These are phyloP conservation scores for Bos taurus DNA, from an alignment of 2,113 vertebrate genomes.

Conservation along the genomic window DNA sequence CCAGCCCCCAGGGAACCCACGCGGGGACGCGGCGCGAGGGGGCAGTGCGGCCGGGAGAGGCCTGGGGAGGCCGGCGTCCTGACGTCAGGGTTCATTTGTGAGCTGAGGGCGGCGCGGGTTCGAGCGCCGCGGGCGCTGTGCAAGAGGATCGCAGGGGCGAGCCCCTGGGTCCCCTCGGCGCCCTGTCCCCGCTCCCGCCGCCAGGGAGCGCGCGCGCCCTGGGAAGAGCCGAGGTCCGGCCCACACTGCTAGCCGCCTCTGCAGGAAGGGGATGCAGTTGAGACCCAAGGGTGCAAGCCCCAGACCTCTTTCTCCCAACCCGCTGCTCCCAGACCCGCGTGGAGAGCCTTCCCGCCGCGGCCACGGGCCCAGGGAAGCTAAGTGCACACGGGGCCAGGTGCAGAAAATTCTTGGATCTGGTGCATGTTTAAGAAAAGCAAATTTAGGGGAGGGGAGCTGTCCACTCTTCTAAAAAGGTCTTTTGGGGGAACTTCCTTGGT, in stretches of 20 bases:
- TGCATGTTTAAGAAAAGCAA: not conserved
- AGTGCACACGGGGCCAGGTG: not conserved
- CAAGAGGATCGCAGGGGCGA: no score
- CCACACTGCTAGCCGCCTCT: rapidly evolving
- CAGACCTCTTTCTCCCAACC: not conserved
- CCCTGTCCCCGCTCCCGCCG: rapidly evolving
- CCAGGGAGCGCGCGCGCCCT: slow-evolving; percentile 54
- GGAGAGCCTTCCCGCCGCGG: not conserved
- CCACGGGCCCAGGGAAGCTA: not conserved
- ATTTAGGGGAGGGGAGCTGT: not conserved
- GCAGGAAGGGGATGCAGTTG: not conserved
- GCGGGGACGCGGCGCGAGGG: not conserved
- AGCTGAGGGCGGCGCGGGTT: rapidly evolving
- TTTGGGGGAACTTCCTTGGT: not conserved
- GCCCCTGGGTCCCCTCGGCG: rapidly evolving
- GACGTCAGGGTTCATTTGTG: not conserved
- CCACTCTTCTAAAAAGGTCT: not conserved
- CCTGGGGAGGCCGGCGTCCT: not conserved
- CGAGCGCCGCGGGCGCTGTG: rapidly evolving
- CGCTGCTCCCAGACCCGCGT: not conserved
- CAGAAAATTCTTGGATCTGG: not conserved
- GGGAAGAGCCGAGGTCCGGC: not conserved
- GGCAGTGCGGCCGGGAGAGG: not conserved
- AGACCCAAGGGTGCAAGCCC: not conserved
- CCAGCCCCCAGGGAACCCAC: not conserved